Conservation (phyloP, 2,888 invertebrate genomes). For the Drosophila borborema region DNA sequence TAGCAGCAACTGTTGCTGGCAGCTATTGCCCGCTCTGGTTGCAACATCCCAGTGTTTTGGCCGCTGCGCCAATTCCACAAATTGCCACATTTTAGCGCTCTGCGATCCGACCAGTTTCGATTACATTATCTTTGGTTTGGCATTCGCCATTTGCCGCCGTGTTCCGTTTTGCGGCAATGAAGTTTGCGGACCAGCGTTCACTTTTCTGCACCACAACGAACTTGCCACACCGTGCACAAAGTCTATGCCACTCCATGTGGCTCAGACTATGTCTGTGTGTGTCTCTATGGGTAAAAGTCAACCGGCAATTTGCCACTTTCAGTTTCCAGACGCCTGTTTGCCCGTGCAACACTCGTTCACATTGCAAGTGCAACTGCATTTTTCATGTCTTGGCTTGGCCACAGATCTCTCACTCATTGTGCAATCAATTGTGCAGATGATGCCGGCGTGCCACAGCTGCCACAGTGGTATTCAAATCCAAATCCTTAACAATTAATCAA, state of each 20-base stretch:
- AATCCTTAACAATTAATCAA: neutral
- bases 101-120: constrained; percentile 75
- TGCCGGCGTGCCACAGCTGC: constrained; percentile 20
- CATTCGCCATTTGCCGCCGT: constrained; percentile 51
- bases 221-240: constrained; percentile 74
- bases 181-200: constrained; percentile 71
- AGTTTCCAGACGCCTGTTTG: constrained; percentile 40
- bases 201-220: constrained; percentile 68
- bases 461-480: constrained; percentile 35
- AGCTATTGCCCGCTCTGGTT: constrained; percentile 41
- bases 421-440: constrained; percentile 44
- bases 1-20: constrained; percentile 4
- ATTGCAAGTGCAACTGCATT: constrained; percentile 71
- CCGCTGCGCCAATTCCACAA: constrained; percentile 66
- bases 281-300: constrained; percentile 63
- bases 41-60: constrained; percentile 63
- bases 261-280: constrained; percentile 6
- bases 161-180: constrained; percentile 81
- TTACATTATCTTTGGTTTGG: constrained; percentile 70
- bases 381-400: constrained; percentile 25
- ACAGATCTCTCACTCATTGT: constrained; percentile 24
- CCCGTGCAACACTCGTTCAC: constrained; percentile 38
- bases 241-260: constrained; percentile 55
- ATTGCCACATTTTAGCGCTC: constrained; percentile 70
- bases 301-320: constrained; percentile 59